Base-by-base conservation (phyloP, 2,888 invertebrate genomes). In the Ormyrus nitidulus region DNA sequence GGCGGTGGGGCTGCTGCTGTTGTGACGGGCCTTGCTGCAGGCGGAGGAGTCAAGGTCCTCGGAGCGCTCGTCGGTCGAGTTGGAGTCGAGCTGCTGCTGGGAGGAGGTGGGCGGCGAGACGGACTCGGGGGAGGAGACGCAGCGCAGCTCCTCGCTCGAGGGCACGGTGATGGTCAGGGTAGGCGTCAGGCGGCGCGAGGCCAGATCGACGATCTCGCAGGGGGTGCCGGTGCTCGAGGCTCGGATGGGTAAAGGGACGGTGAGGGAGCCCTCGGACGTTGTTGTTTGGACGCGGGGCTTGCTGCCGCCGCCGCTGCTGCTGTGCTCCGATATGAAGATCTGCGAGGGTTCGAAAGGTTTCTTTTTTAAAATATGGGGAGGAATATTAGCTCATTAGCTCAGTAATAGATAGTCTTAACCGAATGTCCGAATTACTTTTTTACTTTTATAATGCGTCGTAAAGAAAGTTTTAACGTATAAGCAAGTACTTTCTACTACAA, bases 111-210 rank as follows among this genome's bases (percentile, higher is more conserved):
- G 53, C 5, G 87, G 79, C 86, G 91, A 83, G 89, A 91, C 85
- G 8, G 87, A 86, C 81, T 88, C 84, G 89, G 93, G 68, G 0
- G 89, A 86, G 3, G 88, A 86, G 13, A 86, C 77, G 19, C 83
- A 83, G 49, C 86, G 91, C 69, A 93, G 87, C 85, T 93, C 93
- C 80, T 93, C 93, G 72, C 92, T 93, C 0, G 93, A 93, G 0
- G 94, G 93, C 87, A 93, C 92, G 0, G 93, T 93, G 34, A 93
- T 89, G 0, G 93, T 94, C 79, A 94, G 85, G 0, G 91, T 93
- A 4, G 91, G 91, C 1, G 89, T 89, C n/a, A 88, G 85, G 53
- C 88, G 88, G 59, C 86, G 87, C 48, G 86, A 59, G 5, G 84
- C 77, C 13, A 81, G 77, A 79, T 86, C 86, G 6, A 83, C 79